Conservation (phyloP, 1,140 invertebrate genomes). For the Theocolax elegans region DNA sequence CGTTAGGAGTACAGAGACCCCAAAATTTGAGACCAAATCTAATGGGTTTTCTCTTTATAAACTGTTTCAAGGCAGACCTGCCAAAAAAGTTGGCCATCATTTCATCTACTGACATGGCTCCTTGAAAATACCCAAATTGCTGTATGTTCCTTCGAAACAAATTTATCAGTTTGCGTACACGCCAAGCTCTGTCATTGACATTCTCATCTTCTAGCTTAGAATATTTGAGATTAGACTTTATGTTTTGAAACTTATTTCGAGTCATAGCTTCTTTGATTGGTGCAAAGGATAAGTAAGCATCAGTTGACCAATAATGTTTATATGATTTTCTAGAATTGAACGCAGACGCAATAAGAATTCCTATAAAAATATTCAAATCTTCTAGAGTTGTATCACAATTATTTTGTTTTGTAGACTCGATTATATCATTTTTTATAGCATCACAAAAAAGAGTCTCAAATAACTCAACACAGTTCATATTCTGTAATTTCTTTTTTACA, state of each 20-base stretch:
- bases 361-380: slow-evolving; percentile 29
- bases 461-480: neutral
- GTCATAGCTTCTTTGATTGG: slow-evolving; percentile 22
- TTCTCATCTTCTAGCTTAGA: slow-evolving; percentile 30
- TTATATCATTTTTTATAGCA: slow-evolving; percentile 23
- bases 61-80: slow-evolving; percentile 25
- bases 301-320: slow-evolving; percentile 32
- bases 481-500: slow-evolving; percentile 18
- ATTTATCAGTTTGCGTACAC: slow-evolving; percentile 33
- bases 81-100: slow-evolving; percentile 17
- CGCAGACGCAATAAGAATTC: slow-evolving; percentile 30
- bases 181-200: slow-evolving; percentile 30
- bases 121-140: slow-evolving; percentile 33
- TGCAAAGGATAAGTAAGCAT: slow-evolving; percentile 27
- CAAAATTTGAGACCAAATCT: slow-evolving; percentile 42
- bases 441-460: slow-evolving; percentile 16
- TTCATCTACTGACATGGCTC: slow-evolving; percentile 17
- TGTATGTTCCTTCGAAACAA: slow-evolving; percentile 37
- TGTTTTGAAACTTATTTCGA: neutral
- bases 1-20: slow-evolving; percentile 37
- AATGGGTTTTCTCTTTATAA: slow-evolving; percentile 35
- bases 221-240: slow-evolving; percentile 32
- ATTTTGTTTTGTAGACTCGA: slow-evolving; percentile 24
- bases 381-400: slow-evolving; percentile 13
- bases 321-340: slow-evolving; percentile 36